Evolutionary conservation across 1,140 invertebrate genomes (phyloP), one percentile per base, ranked within the genome.

Genomic region (Ooceraea biroi): DNA sequence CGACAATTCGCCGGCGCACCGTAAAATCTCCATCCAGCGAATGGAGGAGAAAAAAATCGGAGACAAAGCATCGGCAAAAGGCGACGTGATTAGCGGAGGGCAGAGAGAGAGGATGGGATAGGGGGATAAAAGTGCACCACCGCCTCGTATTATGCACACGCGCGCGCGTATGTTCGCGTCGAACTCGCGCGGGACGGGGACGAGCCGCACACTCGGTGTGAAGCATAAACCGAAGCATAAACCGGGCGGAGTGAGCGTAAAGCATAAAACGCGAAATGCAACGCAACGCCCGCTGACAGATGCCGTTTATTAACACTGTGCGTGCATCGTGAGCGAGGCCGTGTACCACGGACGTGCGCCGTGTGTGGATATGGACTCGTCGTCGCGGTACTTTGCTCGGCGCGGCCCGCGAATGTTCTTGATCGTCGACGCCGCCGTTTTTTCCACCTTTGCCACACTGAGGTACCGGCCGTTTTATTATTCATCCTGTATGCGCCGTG

Each of bases 211-310:
- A 89, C 87, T 90, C 90, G 93, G 93, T 93, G 93, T 91, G 91
- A 93, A 92, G 88, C 92, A 93, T 93, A 93, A 93, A 93, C 90
- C 91, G 89, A 89, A 85, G 88, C 90, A 92, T 93, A 93, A 93
- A 93, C 89, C 90, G 88, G 82, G 73, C 85, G 85, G 65, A 85
- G 89, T 83, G 90, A 86, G 89, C 90, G 92, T 92, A 92, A 92
- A 92, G 85, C 92, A 92, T 92, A 92, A 93, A 92, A 92, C 87
- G 88, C 90, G 91, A 92, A 93, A 92, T 94, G 92, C 92, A 92
- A 90, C 86, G 88, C 89, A 88, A 90, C 85, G 85, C 90, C 77
- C 84, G 91, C 92, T 93, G 93, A 93, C 93, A 94, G 92, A 94
- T 94, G 93, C 91, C 90, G 88, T 93, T 94, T 94, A 94, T 93